These are phyloP conservation scores for Morinoia aosen DNA, from an alignment of 2,888 invertebrate genomes.

Conservation along the genomic window DNA sequence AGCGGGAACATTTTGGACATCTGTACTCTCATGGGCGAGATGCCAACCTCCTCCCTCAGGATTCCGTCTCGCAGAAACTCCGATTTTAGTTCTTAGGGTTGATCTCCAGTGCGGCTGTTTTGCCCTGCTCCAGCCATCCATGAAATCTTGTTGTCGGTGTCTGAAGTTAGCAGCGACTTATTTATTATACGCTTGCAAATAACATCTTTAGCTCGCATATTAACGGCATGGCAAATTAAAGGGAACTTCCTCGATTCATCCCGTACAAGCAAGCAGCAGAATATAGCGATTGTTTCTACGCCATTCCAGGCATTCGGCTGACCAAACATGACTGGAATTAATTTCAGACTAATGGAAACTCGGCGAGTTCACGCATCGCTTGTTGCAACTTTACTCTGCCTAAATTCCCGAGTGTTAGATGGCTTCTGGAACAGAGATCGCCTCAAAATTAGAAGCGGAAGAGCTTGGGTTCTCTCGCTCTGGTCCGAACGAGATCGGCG, in stretches of 20 bases:
- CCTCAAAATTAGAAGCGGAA: slow-evolving; percentile 13
- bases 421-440: slow-evolving; percentile 35
- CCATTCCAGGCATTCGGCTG: slow-evolving; percentile 48
- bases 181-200: slow-evolving; percentile 43
- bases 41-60: slow-evolving; percentile 49
- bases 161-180: slow-evolving; percentile 9
- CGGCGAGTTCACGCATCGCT: slow-evolving; percentile 50
- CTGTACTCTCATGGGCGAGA: slow-evolving; percentile 49
- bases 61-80: background rate
- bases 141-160: slow-evolving; percentile 5
- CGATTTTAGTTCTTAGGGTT: background rate
- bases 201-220: slow-evolving; percentile 48
- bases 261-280: background rate
- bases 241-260: slow-evolving; percentile 32
- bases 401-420: slow-evolving; percentile 48
- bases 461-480: background rate
- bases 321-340: slow-evolving; percentile 51
- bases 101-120: background rate
- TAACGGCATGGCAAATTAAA: slow-evolving; percentile 8
- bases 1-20: slow-evolving; percentile 51
- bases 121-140: background rate
- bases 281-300: slow-evolving; percentile 37
- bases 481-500: background rate
- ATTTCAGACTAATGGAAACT: slow-evolving; percentile 46
- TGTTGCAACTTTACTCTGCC: slow-evolving; percentile 36